Percentiles rank a stretch among this genome's conserved stretches.
Conservation (phyloP, 1,140 invertebrate genomes). For the Calephelis virginiensis region DNA sequence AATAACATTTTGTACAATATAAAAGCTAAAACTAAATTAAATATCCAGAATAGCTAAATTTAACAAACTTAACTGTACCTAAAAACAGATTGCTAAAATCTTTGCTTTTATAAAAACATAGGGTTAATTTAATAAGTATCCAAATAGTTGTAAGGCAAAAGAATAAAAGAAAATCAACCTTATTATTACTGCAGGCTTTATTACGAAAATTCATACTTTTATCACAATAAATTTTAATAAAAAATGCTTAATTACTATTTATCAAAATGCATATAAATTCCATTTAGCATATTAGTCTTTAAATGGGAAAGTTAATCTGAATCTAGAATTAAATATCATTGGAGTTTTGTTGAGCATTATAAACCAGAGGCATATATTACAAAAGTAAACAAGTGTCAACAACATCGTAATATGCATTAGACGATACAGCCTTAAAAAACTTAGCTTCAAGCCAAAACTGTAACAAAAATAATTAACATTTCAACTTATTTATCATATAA, state of each 20-base stretch:
- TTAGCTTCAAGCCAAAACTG: slow-evolving; percentile 61
- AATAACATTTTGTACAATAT: no score
- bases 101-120: no score
- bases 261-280: not conserved
- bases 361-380: slow-evolving; percentile 67
- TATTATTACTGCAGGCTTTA: not conserved
- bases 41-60: no score
- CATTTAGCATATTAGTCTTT: not conserved
- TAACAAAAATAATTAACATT: slow-evolving; percentile 37
- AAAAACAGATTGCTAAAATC: no score
- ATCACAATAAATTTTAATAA: no score
- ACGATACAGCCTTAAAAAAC: slow-evolving; percentile 61
- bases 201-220: not conserved
- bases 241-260: not conserved
- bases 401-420: slow-evolving; percentile 69
- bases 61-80: no score
- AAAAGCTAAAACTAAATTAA: no score
- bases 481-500: not conserved
- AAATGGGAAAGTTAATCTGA: slow-evolving; percentile 46
- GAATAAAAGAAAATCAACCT: no score
- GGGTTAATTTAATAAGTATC: no score
- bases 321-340: slow-evolving; percentile 47
- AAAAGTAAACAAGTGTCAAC: slow-evolving; percentile 61
- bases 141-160: no score
- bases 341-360: slow-evolving; percentile 57